Evolutionary conservation across 1,140 invertebrate genomes (phyloP), one percentile per base, ranked within the genome.

Genomic region (Copidosoma floridanum): DNA sequence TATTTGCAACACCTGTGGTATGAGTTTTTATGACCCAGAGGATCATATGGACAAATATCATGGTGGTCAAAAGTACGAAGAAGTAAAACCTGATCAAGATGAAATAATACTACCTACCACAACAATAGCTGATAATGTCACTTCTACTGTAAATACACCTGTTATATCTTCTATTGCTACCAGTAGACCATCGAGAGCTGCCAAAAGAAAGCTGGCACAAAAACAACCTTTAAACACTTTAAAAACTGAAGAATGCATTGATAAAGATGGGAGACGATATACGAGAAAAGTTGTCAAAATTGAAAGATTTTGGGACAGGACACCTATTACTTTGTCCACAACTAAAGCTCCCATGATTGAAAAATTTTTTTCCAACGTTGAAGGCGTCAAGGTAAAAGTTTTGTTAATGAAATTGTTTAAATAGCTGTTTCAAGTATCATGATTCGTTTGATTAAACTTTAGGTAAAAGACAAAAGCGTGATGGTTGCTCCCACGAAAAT

Each of bases 21-120:
- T 85, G 26, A 84, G 82, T 60, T 88, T 88, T 63, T 78, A 79
- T 60, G 86, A 84, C 3, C 83, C 88, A 10, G 67, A 85, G 35
- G 85, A 87, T 3, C 86, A 88, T 63, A 85, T 88, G 62, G 81
- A 84, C 56, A 79, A 84, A 61, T 86, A 82, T 69, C 87, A 88
- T 57, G 83, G 83, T 70, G 84, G 85, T 44, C 83, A 88, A 71
- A 85, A 88, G 74, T n/a, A n/a, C n/a, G n/a, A n/a, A n/a, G n/a
- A n/a, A n/a, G n/a, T n/a, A n/a, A n/a, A n/a, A n/a, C n/a, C 70
- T 14, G 76, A 73, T 38, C 71, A 74, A 5, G 67, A 74, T n/a
- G 71, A 70, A 51, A 69, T 74, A 32, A 68, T 71, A n/a, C 68
- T n/a, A n/a, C n/a, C n/a, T n/a, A n/a, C n/a, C n/a, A n/a, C 73